Evolutionary conservation across 1,140 invertebrate genomes (phyloP).

Genomic region (Akabosia matsudoensis): DNA sequence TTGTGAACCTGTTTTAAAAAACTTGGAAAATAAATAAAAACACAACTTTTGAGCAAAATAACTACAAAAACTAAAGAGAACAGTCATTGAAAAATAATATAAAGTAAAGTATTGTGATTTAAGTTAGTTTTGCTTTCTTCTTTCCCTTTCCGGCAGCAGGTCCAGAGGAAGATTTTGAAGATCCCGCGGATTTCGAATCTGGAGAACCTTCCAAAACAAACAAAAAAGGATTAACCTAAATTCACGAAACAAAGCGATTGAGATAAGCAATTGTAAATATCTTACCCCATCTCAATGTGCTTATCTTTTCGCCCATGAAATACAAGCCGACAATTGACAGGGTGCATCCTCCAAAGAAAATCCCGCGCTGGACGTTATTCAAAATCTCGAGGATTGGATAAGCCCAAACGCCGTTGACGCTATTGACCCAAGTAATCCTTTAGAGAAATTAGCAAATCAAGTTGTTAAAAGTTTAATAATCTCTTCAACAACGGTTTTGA

Average conservation of each 20-base stretch:
- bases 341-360: slow-evolving; percentile 67
- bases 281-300: neutral
- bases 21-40: no score
- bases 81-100: no score
- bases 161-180: neutral
- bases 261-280: neutral
- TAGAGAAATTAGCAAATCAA: slow-evolving; percentile 35
- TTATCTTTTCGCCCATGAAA: slow-evolving; percentile 61
- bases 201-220: neutral
- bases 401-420: slow-evolving; percentile 68
- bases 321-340: slow-evolving; percentile 62
- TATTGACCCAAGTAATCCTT: slow-evolving; percentile 69
- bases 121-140: neutral
- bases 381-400: slow-evolving; percentile 79
- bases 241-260: neutral
- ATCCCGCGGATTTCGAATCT: neutral
- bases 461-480: neutral
- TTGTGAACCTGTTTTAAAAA: no score
- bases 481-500: neutral
- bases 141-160: neutral
- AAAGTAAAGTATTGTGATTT: no score
- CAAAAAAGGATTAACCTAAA: neutral
- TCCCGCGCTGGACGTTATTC: slow-evolving; percentile 63
- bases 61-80: no score
- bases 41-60: no score